Base-by-base conservation (phyloP, 2,113 vertebrate species). In the Okapia johnstoni region DNA sequence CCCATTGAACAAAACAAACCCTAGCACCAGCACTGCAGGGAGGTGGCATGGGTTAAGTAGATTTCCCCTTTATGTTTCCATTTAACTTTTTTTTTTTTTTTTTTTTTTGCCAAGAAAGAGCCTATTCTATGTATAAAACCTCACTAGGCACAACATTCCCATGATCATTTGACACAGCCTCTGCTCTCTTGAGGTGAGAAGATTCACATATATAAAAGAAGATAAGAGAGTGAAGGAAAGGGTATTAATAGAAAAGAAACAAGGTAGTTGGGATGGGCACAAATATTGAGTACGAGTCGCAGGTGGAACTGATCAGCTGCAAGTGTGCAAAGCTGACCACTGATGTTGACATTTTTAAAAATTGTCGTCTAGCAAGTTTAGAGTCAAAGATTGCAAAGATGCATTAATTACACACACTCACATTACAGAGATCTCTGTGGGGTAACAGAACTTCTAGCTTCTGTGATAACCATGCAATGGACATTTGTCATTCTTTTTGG, bases 341-440 rank as follows among this genome's bases (percentile, higher is more conserved):
- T 87, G 17, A 15, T 25, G 9, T 57, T 36, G 61, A 40, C 63
- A 61, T 87, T 43, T 79, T 1, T 0, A 36, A 36, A 11, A 58
- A 73, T 55, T 33, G 26, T 85, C 7, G 30, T 77, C 30, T 61
- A 93, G n/a, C 7, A 90, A 80, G 30, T 46, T 52, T 57, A 60
- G 76, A 76, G 76, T 40, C 70, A 66, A 92, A 52, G 63, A 79
- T 2, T 85, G 57, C 19, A 57, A 93, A 94, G 70, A 46, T 15
- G n/a, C 63, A 26, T 81, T 13, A 81, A 50, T 80, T 2, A 23
- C 4, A 77, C 2, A 54, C 8, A 19, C 5, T 60, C 55, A 25
- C 28, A 46, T 26, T 43, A 46, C 43, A 70, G 86, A 48, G 88
- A 50, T 40, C n/a, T 93, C 55, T 19, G 30, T 76, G 61, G n/a